phyloP scores from a whole-genome alignment of 2,888 invertebrate genomes.

The Drosophila yooni region DNA sequence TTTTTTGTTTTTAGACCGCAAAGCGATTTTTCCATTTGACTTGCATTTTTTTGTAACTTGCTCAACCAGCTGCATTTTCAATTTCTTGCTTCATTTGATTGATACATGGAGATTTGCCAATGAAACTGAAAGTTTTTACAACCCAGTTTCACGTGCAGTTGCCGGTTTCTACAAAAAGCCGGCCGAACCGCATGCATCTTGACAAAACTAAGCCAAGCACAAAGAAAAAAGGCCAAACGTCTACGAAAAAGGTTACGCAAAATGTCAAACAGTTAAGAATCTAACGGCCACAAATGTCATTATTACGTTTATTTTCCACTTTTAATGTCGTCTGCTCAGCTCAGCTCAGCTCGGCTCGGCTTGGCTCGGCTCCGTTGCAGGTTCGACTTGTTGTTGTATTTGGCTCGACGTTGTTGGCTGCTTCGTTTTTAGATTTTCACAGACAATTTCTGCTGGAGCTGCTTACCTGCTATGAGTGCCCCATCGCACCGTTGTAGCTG shows the following conservation, averaged over 20 bases:
- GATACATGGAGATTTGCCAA: slow-evolving; percentile 44
- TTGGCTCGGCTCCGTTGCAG: slow-evolving; percentile 35
- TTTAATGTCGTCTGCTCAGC: slow-evolving; percentile 74
- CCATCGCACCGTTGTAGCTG: slow-evolving; percentile 11
- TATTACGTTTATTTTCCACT: slow-evolving; percentile 80
- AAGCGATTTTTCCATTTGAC: slow-evolving; percentile 28
- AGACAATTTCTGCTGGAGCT: slow-evolving; percentile 57
- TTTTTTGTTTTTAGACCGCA: slow-evolving; percentile 1
- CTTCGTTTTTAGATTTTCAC: slow-evolving; percentile 53
- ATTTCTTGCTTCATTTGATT: slow-evolving; percentile 55
- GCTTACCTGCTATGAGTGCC: slow-evolving; percentile 21
- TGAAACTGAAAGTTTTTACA: slow-evolving; percentile 70
- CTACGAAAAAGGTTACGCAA: slow-evolving; percentile 83
- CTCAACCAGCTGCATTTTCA: slow-evolving; percentile 38
- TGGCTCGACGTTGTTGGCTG: slow-evolving; percentile 36
- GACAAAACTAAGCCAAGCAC: slow-evolving; percentile 28
- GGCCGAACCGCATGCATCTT: slow-evolving; percentile 25
- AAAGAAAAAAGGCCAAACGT: slow-evolving; percentile 71
- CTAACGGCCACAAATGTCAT: slow-evolving; percentile 82
- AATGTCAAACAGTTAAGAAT: slow-evolving; percentile 84
- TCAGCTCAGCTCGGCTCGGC: slow-evolving; percentile 36
- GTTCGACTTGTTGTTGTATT: slow-evolving; percentile 36
- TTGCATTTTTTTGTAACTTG: slow-evolving; percentile 25
- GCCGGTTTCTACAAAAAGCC: slow-evolving; percentile 19
- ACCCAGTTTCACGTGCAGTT: slow-evolving; percentile 26